phyloP scores from a whole-genome alignment of 2,797 vertebrate species.

The Iguana delicatissima region DNA sequence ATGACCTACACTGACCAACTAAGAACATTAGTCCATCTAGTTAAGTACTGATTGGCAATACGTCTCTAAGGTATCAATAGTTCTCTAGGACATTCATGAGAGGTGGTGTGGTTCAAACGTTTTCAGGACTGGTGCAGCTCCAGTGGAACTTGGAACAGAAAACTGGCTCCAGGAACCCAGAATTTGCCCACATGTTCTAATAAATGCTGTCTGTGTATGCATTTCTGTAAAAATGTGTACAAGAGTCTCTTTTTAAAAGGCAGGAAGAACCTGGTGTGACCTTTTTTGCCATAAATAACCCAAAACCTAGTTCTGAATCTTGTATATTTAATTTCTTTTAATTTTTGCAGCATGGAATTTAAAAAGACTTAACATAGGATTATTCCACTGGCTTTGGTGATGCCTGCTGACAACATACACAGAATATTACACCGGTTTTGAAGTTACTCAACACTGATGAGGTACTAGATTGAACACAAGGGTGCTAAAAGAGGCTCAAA shows the following conservation, averaged over 20 bases:
- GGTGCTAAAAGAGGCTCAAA: slow-evolving; percentile 55
- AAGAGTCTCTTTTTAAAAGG: not conserved
- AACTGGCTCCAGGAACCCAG: no score
- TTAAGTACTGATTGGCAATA: not conserved
- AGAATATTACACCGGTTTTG: slow-evolving; percentile 53
- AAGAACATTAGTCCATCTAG: not conserved
- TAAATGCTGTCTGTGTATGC: no score
- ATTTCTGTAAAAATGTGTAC: no score
- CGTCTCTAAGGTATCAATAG: no score
- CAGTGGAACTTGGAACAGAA: no score
- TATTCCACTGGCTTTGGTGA: slow-evolving; percentile 65
- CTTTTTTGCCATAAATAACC: slow-evolving; percentile 16
- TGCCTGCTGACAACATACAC: slow-evolving; percentile 63
- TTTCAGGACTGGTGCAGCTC: no score
- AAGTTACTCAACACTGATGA: slow-evolving; percentile 57
- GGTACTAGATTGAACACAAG: slow-evolving; percentile 66
- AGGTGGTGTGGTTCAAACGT: no score
- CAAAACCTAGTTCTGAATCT: slow-evolving; percentile 48
- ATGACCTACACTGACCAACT: not conserved
- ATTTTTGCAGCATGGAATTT: slow-evolving; percentile 55
- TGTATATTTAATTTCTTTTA: slow-evolving; percentile 56
- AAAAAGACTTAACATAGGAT: slow-evolving; percentile 65
- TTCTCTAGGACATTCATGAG: not conserved
- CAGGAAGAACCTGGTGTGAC: not conserved
- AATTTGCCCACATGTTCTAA: no score